A percentile compares a stretch with the other conserved stretches of the same genome.
Evolutionary conservation across 2,888 invertebrate species (phyloP).

Genomic region (Bembecia ichneumoniformis): DNA sequence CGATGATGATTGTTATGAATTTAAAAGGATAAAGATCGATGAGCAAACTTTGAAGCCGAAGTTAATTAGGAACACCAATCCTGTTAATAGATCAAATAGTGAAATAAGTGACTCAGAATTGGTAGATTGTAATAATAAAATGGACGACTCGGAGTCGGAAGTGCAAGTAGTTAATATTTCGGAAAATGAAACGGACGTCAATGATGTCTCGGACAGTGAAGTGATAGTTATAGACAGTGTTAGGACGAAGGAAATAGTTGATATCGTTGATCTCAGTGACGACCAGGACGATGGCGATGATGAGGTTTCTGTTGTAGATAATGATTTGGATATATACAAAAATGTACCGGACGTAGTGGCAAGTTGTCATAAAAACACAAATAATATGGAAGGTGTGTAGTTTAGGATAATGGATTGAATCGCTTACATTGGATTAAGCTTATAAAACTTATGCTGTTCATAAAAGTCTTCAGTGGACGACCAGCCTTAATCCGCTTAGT

Average conservation of each 20-base stretch:
- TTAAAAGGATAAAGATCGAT: conserved; percentile 49
- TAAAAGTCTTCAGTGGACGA: too few relatives aligned
- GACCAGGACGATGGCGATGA: conserved; percentile 39
- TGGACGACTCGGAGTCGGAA: conserved; percentile 51
- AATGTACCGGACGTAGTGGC: conserved; percentile 63
- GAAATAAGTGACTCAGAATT: conserved; percentile 26
- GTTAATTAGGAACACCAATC: conserved; percentile 43
- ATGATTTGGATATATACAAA: conserved; percentile 40
- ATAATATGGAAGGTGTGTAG: conserved; percentile 8
- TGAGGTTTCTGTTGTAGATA: conserved; percentile 31
- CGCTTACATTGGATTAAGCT: too few relatives aligned
- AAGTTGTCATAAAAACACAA: conserved; percentile 42
- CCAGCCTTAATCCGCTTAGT: too few relatives aligned
- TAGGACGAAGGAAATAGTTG: conserved; percentile 21
- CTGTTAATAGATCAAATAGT: conserved; percentile 16
- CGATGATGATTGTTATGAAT: conserved; percentile 53
- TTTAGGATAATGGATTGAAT: too few relatives aligned
- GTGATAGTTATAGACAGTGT: conserved; percentile 44
- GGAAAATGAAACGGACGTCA: conserved; percentile 26
- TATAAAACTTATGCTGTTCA: too few relatives aligned
- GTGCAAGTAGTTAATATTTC: conserved; percentile 54
- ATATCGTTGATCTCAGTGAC: conserved; percentile 54
- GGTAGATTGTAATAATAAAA: conserved; percentile 17
- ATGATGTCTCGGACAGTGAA: conserved; percentile 35
- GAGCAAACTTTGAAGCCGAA: conserved; percentile 46